Evolutionary conservation across 2,888 invertebrate species (phyloP), one percentile per base, ranked within the genome.

Genomic region (Eupithecia inturbata): DNA sequence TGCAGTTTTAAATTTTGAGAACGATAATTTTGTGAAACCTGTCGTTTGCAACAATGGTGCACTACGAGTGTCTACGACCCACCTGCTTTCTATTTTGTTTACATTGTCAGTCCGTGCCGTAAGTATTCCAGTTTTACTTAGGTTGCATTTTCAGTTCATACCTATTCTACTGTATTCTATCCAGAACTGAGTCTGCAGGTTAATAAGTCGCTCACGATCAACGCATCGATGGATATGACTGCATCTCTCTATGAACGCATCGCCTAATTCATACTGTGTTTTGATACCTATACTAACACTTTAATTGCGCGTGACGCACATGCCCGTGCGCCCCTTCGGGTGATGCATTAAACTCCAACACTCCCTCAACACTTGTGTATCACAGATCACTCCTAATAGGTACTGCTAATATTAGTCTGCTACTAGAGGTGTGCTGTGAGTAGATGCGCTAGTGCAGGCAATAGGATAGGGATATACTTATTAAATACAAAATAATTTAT

Each of bases 1-100:
- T 68, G n/a, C 67, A 41, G 67, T 73, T 73, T 70, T 33, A 53
- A 70, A 63, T 66, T 68, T 69, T 39, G 36, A 28, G 31, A 57
- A 53, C 53, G 31, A 62, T 60, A 60, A 64, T 64, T 64, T 64
- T n/a, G n/a, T 1, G 36, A 64, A 36, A 36, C 22, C n/a, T 36
- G 12, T 19, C n/a, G 36, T 64, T 36, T 36, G 64, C 31, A 36
- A 22, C 36, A 36, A 16, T 64, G 31, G 14, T 31, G 31, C 31
- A n/a, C 45, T 19, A 19, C 16, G 26, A 6, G 60, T 3, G 28
- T 36, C 33, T 64, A 19, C 19, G 31, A 62, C 3, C 26, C 31
- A 33, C n/a, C 63, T 62, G 31, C 31, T 64, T 64, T 36, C 12
- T 64, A n/a, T 33, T 63, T 63, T 7, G 36, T 36, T 36, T 22